Evolutionary conservation across 2,888 invertebrate genomes (phyloP).

Genomic region (Andrena marginata): DNA sequence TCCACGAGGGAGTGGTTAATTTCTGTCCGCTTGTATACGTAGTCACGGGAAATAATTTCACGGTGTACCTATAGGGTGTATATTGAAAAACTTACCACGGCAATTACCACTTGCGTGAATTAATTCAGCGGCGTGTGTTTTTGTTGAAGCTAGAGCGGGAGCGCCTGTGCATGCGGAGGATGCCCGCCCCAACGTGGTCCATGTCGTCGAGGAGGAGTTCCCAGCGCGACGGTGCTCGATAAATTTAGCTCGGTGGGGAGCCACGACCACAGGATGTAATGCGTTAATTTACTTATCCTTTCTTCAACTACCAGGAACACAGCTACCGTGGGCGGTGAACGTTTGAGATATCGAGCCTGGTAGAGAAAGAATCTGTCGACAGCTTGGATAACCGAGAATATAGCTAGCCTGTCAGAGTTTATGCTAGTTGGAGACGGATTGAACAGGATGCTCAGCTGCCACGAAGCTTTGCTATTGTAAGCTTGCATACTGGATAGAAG

Average conservation of each 20-base stretch:
- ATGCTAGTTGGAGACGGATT: too few species aligned
- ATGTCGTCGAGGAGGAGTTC: conserved; percentile 52
- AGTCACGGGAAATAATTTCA: neutral
- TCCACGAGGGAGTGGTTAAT: too few species aligned
- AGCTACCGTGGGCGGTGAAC: neutral
- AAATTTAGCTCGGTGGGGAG: conserved; percentile 58
- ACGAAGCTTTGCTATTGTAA: too few species aligned
- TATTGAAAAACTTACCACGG: neutral
- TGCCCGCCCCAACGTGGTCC: conserved; percentile 70
- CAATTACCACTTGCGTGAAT: conserved; percentile 43
- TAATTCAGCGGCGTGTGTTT: conserved; percentile 66
- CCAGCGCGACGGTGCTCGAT: conserved; percentile 56
- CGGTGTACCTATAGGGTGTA: neutral
- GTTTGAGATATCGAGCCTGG: neutral
- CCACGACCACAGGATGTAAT: conserved; percentile 35
- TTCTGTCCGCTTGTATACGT: too few species aligned
- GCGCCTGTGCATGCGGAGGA: conserved; percentile 49
- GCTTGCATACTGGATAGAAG: too few species aligned
- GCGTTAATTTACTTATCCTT: conserved; percentile 55
- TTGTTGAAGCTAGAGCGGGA: conserved; percentile 55
- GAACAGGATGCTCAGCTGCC: too few species aligned
- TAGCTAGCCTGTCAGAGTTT: too few species aligned
- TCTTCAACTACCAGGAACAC: neutral
- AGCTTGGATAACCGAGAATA: neutral
- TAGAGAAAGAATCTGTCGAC: conserved; percentile 3